A percentile compares a stretch with the other conserved stretches of the same genome.
These are phyloP conservation scores for Zosterops pallidus DNA, from an alignment of 2,113 vertebrate species.

Conservation along the genomic window DNA sequence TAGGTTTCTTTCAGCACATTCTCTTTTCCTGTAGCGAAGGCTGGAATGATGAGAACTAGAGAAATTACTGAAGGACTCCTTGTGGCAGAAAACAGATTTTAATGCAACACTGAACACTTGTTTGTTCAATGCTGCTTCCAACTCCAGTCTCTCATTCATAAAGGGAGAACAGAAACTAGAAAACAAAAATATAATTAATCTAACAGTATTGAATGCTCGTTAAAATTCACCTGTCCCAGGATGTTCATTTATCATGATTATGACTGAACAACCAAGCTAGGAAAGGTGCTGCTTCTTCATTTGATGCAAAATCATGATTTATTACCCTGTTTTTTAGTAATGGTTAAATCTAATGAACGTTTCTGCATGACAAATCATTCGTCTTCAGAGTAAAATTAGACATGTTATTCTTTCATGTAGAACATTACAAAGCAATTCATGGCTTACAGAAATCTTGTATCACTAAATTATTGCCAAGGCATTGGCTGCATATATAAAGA, in stretches of 20 bases:
- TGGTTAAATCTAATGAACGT: constrained; percentile 67
- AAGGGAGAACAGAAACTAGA: not conserved
- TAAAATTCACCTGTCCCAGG: constrained; percentile 78
- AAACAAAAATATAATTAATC: constrained; percentile 79
- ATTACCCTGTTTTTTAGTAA: constrained; percentile 71
- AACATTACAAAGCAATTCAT: constrained; percentile 36
- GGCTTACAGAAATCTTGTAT: constrained; percentile 1
- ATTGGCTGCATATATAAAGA: not conserved
- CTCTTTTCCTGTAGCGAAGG: not conserved
- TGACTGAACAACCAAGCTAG: constrained; percentile 58
- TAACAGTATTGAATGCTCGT: constrained; percentile 73
- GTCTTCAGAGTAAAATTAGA: constrained; percentile 65
- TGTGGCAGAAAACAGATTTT: not conserved
- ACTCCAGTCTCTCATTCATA: constrained; percentile 49
- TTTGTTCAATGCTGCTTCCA: not conserved
- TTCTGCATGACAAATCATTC: constrained; percentile 67
- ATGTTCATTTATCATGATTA: constrained; percentile 81
- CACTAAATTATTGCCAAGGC: not conserved
- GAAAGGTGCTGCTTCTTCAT: constrained; percentile 71
- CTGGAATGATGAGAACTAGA: not conserved
- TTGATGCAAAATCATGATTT: constrained; percentile 75
- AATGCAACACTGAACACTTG: not conserved
- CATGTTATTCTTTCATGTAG: constrained; percentile 55
- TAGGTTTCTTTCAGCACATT: not conserved
- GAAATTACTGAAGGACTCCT: not conserved